Evolutionary conservation across 2,888 invertebrate genomes (phyloP), one percentile per base, ranked within the genome.

Genomic region (Diarsia mendica): DNA sequence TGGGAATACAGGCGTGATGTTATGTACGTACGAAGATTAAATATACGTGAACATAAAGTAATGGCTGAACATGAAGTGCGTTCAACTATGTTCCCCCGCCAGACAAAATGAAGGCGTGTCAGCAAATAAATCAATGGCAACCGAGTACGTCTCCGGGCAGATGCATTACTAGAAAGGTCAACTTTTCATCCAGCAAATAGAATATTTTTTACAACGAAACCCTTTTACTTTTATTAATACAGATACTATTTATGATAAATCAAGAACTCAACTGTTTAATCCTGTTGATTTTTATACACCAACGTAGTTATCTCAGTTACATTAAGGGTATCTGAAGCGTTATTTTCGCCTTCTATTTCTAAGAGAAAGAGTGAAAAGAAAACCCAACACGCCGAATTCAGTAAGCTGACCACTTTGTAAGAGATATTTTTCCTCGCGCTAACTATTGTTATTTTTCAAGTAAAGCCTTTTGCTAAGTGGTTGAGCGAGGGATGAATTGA

Each of bases 371-470:
- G 49, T 67, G 39, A 71, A 53, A 75, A 13, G 48, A 72, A 81
- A 58, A 46, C 67, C 61, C 71, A 51, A 66, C 72, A 63, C 65
- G 68, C 68, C n/a, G 51, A 77, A 71, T 68, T 63, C 61, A 67
- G 67, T 66, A 74, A 76, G 69, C 83, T 73, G 70, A 70, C 75
- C 70, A 83, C 73, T 84, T 80, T 79, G 71, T 77, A 82, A 84
- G 68, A 79, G 60, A 85, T 74, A 75, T 82, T 76, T 77, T 79
- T 67, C 67, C 70, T 74, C 61, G 61, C 49, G 65, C 73, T 75
- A 75, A 77, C 75, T 80, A 80, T 78, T 80, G 73, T 79, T 82
- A 82, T 85, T 82, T 85, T 85, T 85, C 81, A 85, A 84, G 74
- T 75, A 82, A 82, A 84, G 72, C 77, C 85, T 72, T 76, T 77